phyloP scores from a whole-genome alignment of 2,888 invertebrate species.

The Thalpophila matura region DNA sequence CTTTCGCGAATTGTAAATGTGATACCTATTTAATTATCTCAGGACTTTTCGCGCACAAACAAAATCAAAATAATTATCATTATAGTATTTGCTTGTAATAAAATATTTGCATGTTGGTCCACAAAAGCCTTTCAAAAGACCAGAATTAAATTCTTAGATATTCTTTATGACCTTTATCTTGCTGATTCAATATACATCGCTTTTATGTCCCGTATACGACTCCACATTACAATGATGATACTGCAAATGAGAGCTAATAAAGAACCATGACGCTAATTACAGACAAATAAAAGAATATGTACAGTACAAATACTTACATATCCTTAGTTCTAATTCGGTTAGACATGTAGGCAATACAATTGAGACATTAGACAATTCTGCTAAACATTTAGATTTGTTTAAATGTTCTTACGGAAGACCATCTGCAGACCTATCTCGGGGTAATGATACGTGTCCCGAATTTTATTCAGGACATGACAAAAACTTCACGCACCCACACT shows the following conservation, averaged over 20 bases:
- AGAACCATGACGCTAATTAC: conserved; percentile 17
- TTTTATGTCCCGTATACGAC: not conserved
- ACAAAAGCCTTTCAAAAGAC: too few relatives aligned
- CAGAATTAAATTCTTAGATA: too few relatives aligned
- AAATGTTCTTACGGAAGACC: conserved; percentile 5
- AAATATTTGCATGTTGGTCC: too few relatives aligned
- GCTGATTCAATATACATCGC: too few relatives aligned
- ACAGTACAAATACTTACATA: conserved; percentile 79
- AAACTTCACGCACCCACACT: too few relatives aligned
- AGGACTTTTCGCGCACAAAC: too few relatives aligned
- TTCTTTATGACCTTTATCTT: too few relatives aligned
- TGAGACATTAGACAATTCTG: conserved; percentile 65
- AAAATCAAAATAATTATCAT: too few relatives aligned
- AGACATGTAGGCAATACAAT: conserved; percentile 81
- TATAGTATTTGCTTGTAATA: too few relatives aligned
- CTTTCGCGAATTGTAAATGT: too few relatives aligned
- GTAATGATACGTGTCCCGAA: not conserved
- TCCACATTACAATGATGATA: conserved; percentile 19
- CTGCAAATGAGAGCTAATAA: conserved; percentile 33
- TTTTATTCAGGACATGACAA: too few relatives aligned
- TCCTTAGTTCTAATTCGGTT: conserved; percentile 85
- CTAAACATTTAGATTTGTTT: conserved; percentile 6
- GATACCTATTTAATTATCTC: too few relatives aligned
- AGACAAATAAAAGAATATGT: conserved; percentile 34
- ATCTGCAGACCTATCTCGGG: conserved; percentile 13